Conservation (phyloP, 1,140 invertebrate genomes). For the Palaemon carinicauda region DNA sequence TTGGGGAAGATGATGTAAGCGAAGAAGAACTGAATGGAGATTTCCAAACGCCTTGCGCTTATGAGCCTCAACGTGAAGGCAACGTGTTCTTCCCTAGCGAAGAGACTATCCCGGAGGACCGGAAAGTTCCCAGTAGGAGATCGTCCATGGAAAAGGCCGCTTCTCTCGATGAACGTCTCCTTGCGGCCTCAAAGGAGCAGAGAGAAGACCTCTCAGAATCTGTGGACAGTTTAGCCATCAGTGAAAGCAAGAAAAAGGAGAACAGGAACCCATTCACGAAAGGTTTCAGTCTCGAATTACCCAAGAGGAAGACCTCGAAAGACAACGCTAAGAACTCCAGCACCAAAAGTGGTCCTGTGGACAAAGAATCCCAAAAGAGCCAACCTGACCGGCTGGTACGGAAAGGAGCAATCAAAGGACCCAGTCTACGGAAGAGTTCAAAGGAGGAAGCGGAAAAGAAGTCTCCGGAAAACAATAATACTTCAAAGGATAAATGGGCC, state of each 20-base stretch:
- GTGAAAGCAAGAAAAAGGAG: neutral
- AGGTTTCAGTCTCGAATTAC: slow-evolving; percentile 21
- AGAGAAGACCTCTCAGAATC: too few relatives aligned
- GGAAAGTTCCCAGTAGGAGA: too few relatives aligned
- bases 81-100: neutral
- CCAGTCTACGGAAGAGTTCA: neutral
- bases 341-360: slow-evolving; percentile 48
- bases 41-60: neutral
- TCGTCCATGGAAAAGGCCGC: too few relatives aligned
- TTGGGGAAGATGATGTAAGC: slow-evolving; percentile 45
- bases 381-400: slow-evolving; percentile 1
- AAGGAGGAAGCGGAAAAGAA: neutral
- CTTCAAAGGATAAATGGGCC: slow-evolving; percentile 29
- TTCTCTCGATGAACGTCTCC: too few relatives aligned
- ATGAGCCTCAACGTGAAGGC: neutral
- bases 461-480: neutral
- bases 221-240: neutral
- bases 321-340: slow-evolving; percentile 38
- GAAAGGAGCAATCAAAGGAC: slow-evolving; percentile 44
- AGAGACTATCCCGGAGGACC: too few relatives aligned
- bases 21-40: slow-evolving; percentile 31
- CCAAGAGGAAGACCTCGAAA: slow-evolving; percentile 24
- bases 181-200: too few relatives aligned
- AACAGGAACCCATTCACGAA: neutral
- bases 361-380: neutral